These are phyloP conservation scores for Eilema caniola DNA, from an alignment of 2,888 invertebrate genomes.

Conservation along the genomic window DNA sequence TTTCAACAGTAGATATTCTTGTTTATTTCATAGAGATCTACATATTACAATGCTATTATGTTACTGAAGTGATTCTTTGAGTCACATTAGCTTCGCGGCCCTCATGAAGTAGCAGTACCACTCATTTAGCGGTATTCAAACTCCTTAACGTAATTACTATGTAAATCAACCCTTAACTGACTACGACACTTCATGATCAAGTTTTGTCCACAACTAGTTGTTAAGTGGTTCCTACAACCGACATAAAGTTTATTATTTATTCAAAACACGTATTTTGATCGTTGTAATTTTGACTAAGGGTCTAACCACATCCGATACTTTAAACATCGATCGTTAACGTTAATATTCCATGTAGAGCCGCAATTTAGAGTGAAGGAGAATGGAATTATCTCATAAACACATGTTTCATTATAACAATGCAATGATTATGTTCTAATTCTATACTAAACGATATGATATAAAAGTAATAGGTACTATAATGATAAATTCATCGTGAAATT, in stretches of 20 bases:
- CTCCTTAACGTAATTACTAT: constrained; percentile 41
- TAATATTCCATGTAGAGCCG: not conserved
- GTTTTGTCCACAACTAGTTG: constrained; percentile 49
- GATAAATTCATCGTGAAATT: not conserved
- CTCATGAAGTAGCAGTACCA: constrained; percentile 23
- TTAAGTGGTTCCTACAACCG: constrained; percentile 37
- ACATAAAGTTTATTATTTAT: constrained; percentile 47
- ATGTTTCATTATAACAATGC: not conserved
- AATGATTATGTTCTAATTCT: too few relatives aligned
- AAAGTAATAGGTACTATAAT: not conserved
- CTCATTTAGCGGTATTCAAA: constrained; percentile 27
- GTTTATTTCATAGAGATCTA: not conserved
- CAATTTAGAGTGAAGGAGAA: not conserved
- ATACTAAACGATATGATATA: not conserved
- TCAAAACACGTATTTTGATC: constrained; percentile 50
- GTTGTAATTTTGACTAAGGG: constrained; percentile 45
- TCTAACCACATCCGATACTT: constrained; percentile 14
- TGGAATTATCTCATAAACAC: not conserved
- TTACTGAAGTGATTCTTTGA: not conserved
- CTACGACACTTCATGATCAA: constrained; percentile 40
- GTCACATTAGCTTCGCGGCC: constrained; percentile 10
- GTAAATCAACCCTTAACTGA: constrained; percentile 42
- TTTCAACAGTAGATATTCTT: not conserved
- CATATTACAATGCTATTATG: not conserved
- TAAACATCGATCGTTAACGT: not conserved